Conservation (phyloP, 1,140 invertebrate species). For the Drosophila gunungcola region DNA sequence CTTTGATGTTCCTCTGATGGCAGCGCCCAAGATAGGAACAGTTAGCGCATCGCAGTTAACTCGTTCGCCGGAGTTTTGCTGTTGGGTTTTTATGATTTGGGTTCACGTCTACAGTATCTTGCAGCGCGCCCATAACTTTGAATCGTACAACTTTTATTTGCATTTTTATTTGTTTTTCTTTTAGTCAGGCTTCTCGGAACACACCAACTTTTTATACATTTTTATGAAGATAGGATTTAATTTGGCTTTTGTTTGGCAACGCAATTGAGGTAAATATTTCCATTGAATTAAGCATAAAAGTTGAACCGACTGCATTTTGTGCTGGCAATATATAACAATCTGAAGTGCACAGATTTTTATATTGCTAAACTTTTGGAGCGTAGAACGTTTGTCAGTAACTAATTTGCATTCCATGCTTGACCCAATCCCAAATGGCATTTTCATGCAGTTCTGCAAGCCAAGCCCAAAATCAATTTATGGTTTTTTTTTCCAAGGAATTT, state of each 20-base stretch:
- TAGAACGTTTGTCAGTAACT: conserved; percentile 19
- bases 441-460: conserved; percentile 30
- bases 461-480: conserved; percentile 34
- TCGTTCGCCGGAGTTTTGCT: conserved; percentile 29
- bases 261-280: conserved; percentile 40
- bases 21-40: conserved; percentile 68
- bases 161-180: conserved; percentile 69
- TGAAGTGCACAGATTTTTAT: conserved; percentile 8
- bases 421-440: conserved; percentile 36
- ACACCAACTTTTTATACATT: conserved; percentile 34
- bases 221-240: conserved; percentile 49
- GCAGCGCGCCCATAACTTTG: conserved; percentile 65
- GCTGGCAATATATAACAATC: conserved; percentile 6
- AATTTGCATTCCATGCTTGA: conserved; percentile 48
- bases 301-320: conserved; percentile 2
- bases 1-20: conserved; percentile 73
- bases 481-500: conserved; percentile 26
- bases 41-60: conserved; percentile 56
- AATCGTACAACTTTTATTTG: conserved; percentile 73
- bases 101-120: conserved; percentile 51
- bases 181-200: conserved; percentile 44
- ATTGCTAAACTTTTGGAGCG: conserved; percentile 19
- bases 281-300: conserved; percentile 25
- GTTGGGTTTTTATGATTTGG: conserved; percentile 66
- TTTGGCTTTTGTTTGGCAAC: conserved; percentile 34